Base-by-base conservation (phyloP, 30 jellyfish, hydroid and myxozoan genomes). In the Cassiopea xamachana region DNA sequence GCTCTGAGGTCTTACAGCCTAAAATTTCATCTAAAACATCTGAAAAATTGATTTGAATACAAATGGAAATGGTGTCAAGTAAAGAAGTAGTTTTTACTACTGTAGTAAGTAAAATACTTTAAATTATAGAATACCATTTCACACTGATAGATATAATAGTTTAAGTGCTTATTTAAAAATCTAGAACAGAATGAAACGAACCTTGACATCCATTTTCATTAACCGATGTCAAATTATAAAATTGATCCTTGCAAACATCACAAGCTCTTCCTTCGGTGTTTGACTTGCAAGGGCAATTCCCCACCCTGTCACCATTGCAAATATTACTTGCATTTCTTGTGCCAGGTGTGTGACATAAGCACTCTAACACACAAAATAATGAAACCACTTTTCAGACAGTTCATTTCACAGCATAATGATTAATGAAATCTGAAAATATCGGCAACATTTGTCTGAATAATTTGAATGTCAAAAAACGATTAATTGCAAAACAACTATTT, bases 231-330 rank as follows among this genome's bases (percentile, higher is more conserved):
- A 94, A 55, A 75, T 94, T 94, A 69, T 51, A 94, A 71, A 77
- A 94, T 19, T 75, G 84, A 74, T 94, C 89, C 45, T 55, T 80
- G 92, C 98, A 94, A 7, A 47, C 16, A 71, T 79, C 59, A 68
- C 98, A 94, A 43, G 81, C 84, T 86, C 97, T 85, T 67, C 94
- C 92, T 44, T 69, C 89, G 19, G 97, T 89, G 81, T 87, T 84
- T 39, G 51, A 27, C 78, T 94, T 94, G 94, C 98, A 94, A 1
- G 94, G 94, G 77, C 98, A 94, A n/a, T 79, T 84, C 14, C 98
- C 98, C 7, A 50, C 12, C 2, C 69, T 27, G 59, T 80, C 92
- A 1, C 93, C 79, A 18, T 43, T 59, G 79, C 98, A 94, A 1
- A 86, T 84, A 39, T 79, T 85, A 62, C 96, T 87, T 2, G 91